phyloP scores from a whole-genome alignment of 2,113 vertebrate species.

The Laterallus jamaicensis region DNA sequence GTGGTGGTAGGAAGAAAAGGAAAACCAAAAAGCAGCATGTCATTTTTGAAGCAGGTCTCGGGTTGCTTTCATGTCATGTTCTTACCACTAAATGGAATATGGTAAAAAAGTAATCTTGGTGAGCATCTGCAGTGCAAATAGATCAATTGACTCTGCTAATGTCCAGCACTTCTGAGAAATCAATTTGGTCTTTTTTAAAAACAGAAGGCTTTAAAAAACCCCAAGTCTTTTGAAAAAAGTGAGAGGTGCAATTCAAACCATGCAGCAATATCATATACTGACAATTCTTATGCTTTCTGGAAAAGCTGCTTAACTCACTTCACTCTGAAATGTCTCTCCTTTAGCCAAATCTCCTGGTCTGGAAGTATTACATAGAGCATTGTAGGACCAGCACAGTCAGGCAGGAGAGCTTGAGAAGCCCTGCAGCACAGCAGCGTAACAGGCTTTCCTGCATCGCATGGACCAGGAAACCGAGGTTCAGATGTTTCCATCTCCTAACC shows the following conservation, averaged over 20 bases:
- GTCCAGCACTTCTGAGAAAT: neutral
- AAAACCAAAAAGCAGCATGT: neutral
- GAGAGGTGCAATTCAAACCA: neutral
- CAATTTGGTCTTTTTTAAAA: neutral
- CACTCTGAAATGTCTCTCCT: neutral
- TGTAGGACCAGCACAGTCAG: neutral
- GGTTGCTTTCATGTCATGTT: neutral
- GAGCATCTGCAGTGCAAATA: neutral
- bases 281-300: neutral
- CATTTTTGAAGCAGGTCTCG: neutral
- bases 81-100: neutral
- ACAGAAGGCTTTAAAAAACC: neutral
- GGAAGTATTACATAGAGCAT: neutral
- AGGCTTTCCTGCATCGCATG: neutral
- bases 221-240: neutral
- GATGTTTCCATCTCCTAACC: neutral
- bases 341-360: neutral
- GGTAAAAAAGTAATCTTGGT: neutral
- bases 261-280: neutral
- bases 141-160: neutral
- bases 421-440: neutral
- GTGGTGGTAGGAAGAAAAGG: neutral
- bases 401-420: neutral
- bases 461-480: neutral
- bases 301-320: neutral